Conservation (phyloP, 1,140 invertebrate species). For the Heliconius eleuchia region DNA sequence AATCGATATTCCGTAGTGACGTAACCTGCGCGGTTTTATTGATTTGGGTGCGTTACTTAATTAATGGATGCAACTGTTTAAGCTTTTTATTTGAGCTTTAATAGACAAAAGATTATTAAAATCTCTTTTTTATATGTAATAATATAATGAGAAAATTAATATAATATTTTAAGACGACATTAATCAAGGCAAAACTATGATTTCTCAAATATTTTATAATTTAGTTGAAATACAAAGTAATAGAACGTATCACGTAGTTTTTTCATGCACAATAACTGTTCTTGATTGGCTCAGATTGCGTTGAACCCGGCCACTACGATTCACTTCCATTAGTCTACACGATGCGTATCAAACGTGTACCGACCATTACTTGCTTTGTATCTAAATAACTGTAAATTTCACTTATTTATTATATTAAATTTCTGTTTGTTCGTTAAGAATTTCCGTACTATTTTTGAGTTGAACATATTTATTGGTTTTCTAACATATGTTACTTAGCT, state of each 20-base stretch:
- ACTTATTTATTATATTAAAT: not conserved
- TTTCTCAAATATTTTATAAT: not conserved
- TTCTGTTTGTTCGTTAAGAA: not conserved
- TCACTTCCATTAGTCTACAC: slow-evolving; percentile 9
- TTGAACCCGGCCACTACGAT: slow-evolving; percentile 26
- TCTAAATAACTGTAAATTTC: slow-evolving; percentile 5
- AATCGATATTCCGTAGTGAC: slow-evolving; percentile 1
- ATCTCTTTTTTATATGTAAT: not conserved
- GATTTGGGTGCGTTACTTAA: slow-evolving; percentile 2
- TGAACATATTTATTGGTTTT: not conserved
- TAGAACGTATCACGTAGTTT: slow-evolving; percentile 2
- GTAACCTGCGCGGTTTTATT: slow-evolving; percentile 1
- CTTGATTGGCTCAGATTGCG: slow-evolving; percentile 33
- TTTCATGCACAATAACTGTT: slow-evolving; percentile 30
- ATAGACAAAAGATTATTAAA: not conserved
- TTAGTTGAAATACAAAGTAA: not conserved
- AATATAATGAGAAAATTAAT: not conserved
- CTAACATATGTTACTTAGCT: not conserved
- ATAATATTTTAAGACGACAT: not conserved
- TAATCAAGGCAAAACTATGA: not conserved
- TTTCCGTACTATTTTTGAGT: not conserved
- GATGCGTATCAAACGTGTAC: slow-evolving; percentile 12
- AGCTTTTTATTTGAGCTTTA: not conserved
- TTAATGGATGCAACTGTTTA: not conserved
- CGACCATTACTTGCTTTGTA: slow-evolving; percentile 2